These are phyloP conservation scores for Pelodiscus sinensis DNA, from an alignment of 2,113 vertebrate genomes.

Conservation along the genomic window DNA sequence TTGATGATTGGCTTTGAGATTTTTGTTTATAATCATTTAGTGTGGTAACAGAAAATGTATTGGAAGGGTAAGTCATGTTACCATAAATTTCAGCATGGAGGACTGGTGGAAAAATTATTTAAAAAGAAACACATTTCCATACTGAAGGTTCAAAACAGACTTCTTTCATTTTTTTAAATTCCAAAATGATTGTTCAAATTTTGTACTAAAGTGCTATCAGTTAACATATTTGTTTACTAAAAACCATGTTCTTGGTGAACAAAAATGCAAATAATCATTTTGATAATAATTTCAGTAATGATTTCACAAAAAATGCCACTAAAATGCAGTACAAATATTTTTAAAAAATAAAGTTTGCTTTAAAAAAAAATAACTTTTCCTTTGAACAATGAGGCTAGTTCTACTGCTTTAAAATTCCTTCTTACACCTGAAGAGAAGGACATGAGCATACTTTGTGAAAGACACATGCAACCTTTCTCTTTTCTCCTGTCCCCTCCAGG, in stretches of 20 bases:
- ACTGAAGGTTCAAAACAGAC: not conserved
- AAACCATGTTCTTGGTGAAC: not conserved
- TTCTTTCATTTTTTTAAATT: not conserved
- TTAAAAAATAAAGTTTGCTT: not conserved
- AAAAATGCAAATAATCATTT: not conserved
- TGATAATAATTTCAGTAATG: not conserved
- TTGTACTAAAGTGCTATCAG: not conserved
- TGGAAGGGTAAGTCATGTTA: no score
- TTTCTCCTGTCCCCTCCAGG: accelerated
- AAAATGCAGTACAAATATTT: not conserved
- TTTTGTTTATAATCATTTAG: not conserved
- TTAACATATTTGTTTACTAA: not conserved
- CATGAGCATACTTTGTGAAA: not conserved
- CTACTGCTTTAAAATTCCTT: not conserved
- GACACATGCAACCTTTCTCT: not conserved
- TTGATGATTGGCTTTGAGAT: not conserved
- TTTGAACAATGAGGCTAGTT: not conserved
- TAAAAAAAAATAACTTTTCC: not conserved
- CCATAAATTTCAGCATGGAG: no score
- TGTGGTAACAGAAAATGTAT: not conserved
- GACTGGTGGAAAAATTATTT: no score
- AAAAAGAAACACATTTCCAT: no score
- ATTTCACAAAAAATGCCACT: not conserved
- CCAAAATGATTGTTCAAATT: not conserved
- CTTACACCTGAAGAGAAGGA: not conserved